Base-by-base conservation (phyloP, 30 jellyfish, hydroid and myxozoan species). In the Pelagia noctiluca region DNA sequence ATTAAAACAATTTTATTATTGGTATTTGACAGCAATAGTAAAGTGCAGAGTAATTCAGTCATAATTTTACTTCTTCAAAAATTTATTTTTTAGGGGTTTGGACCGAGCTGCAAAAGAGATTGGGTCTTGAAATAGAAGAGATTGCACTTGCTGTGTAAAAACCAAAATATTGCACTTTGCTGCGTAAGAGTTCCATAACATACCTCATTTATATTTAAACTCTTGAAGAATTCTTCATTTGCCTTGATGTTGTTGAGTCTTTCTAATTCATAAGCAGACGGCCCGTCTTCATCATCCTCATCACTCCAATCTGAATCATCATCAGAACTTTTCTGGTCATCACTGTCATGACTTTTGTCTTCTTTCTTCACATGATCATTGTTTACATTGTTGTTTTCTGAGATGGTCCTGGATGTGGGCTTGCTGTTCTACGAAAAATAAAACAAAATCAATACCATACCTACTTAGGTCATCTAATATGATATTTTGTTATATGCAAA, bases 261-360 rank as follows among this genome's bases (percentile, higher is more conserved):
- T 25, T 84, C 88, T 63, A 29, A 46, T 63, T 73, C 88, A 73
- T 84, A 84, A 2, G 85, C 57, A 0, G 88, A 71, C 25, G 74
- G n/a, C 4, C 54, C 70, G 32, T 24, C 38, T 71, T 71, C 74
- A 32, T 49, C 64, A 2, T 76, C 86, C 29, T 65, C 61, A 63
- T 76, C 90, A 65, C 36, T 35, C 31, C 46, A 35, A 57, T 25
- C 77, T 5, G 28, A 23, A 21, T 46, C 34, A 37, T 54, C 29
- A 57, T 42, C 77, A 11, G 28, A n/a, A 21, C 23, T 12, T 4
- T 29, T 18, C 22, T 60, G 23, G 3, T 35, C 64, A 22, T 35
- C 37, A 31, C 24, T 38, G 60, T 73, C 90, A 47, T 86, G 86
- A 75, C 16, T 29, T 0, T 24, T 80, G 47, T 30, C 48, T 34